Evolutionary conservation across 64 coral and sea anemone genomes (phyloP).

Genomic region (Montipora foliosa): DNA sequence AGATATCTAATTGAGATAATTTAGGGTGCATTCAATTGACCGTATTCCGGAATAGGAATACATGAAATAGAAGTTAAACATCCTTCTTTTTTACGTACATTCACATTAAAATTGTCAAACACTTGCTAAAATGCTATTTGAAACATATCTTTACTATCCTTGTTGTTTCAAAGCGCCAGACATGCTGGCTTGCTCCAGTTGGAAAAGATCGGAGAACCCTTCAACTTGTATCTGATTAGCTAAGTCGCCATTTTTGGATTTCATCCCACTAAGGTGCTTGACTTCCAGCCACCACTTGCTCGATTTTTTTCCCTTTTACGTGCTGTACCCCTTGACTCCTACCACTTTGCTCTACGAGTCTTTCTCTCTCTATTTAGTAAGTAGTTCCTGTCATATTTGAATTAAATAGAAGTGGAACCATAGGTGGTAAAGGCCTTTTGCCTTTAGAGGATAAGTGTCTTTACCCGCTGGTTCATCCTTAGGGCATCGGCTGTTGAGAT

Average conservation of each 20-base stretch:
- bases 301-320: neutral
- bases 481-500: no score
- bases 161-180: no score
- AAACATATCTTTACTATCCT: no score
- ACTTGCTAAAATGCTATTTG: no score
- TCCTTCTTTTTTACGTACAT: no score
- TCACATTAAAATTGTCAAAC: no score
- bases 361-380: neutral
- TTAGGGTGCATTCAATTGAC: no score
- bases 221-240: constrained; percentile 43
- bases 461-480: no score
- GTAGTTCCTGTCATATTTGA: neutral
- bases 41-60: no score
- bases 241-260: constrained; percentile 28
- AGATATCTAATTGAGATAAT: no score
- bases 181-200: constrained; percentile 44
- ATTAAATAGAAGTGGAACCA: neutral
- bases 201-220: constrained; percentile 11
- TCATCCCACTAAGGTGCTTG: constrained; percentile 45
- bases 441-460: no score
- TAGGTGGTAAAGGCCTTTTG: neutral
- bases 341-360: neutral
- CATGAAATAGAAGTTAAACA: no score
- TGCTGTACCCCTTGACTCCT: constrained; percentile 19
- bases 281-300: constrained; percentile 12